These are phyloP conservation scores for Apodemus speciosus DNA, from an alignment of 2,113 vertebrate species.

Conservation along the genomic window DNA sequence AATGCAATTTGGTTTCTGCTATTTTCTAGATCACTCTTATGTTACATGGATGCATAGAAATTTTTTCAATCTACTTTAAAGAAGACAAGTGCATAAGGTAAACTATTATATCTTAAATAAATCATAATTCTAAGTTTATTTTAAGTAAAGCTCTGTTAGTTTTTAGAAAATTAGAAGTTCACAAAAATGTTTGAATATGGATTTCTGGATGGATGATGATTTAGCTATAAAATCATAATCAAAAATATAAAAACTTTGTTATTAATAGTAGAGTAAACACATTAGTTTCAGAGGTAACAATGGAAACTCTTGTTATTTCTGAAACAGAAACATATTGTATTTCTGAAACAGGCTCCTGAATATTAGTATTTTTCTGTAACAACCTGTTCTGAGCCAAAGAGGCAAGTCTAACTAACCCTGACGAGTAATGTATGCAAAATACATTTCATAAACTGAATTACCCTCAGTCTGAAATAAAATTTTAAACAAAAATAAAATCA, in stretches of 20 bases:
- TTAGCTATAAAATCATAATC: not conserved
- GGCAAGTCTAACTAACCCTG: not conserved
- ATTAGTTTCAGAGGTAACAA: slow-evolving; percentile 1
- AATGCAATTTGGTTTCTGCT: slow-evolving; percentile 26
- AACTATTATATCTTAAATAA: slow-evolving; percentile 44
- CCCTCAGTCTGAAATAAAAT: slow-evolving; percentile 14
- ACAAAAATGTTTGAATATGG: not conserved
- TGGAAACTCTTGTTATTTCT: not conserved
- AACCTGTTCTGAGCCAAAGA: slow-evolving; percentile 28
- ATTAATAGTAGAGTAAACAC: not conserved
- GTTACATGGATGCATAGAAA: slow-evolving; percentile 15
- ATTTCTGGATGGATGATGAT: not conserved
- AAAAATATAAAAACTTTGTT: slow-evolving; percentile 39
- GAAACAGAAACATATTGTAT: not conserved
- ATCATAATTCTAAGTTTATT: slow-evolving; percentile 22
- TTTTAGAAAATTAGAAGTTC: not conserved
- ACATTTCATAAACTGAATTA: slow-evolving; percentile 18
- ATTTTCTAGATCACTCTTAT: not conserved
- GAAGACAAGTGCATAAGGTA: not conserved
- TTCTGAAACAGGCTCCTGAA: slow-evolving; percentile 57
- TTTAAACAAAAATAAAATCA: slow-evolving; percentile 18
- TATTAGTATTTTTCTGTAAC: slow-evolving; percentile 18
- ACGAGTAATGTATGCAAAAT: not conserved
- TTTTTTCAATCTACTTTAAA: slow-evolving; percentile 26
- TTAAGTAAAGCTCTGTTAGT: not conserved